Evolutionary conservation across 2,797 vertebrate genomes (phyloP).

Genomic region (Scolopax rusticola): DNA sequence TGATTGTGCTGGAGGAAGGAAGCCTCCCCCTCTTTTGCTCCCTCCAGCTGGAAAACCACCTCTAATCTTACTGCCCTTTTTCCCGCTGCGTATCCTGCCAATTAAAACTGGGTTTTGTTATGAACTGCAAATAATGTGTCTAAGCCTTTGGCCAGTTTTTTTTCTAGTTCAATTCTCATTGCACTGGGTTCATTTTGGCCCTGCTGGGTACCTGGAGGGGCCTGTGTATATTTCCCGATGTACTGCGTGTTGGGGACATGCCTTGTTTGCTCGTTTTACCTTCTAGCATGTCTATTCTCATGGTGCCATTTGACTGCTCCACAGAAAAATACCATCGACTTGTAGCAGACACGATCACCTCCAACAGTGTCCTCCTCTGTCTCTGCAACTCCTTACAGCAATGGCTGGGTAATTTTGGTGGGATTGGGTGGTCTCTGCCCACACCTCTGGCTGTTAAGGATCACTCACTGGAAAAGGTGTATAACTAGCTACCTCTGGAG

Average conservation of each 20-base stretch:
- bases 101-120: slow-evolving; percentile 14
- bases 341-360: background rate
- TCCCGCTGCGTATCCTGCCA: slow-evolving; percentile 27
- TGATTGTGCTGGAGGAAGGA: slow-evolving; percentile 32
- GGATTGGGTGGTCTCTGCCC: background rate
- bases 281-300: background rate
- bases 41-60: slow-evolving; percentile 28
- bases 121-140: background rate
- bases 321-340: background rate
- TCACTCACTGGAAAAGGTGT: background rate
- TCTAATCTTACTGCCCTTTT: slow-evolving; percentile 35
- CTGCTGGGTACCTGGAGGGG: background rate
- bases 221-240: background rate
- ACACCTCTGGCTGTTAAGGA: background rate
- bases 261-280: background rate
- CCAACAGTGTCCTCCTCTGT: background rate
- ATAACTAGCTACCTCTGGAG: background rate
- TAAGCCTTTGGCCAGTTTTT: background rate
- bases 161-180: background rate
- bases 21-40: background rate
- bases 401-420: background rate
- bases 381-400: background rate
- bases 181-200: background rate
- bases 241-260: background rate
- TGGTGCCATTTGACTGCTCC: background rate